Evolutionary conservation across 2,797 vertebrate species (phyloP).

Genomic region (Acestrorhynchus altus): DNA sequence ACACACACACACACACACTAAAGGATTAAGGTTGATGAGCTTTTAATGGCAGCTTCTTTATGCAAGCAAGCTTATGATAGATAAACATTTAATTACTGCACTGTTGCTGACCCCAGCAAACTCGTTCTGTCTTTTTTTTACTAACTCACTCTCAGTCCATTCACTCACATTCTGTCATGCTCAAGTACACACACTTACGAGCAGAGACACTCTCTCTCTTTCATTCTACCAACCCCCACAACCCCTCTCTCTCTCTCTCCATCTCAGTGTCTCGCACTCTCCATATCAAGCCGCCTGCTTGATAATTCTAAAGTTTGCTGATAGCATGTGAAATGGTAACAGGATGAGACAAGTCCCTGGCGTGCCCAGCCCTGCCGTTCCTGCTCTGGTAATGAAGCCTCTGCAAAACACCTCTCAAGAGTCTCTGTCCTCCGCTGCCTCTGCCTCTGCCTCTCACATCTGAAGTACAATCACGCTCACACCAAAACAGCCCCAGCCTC

Average conservation of each 20-base stretch:
- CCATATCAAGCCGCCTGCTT: neutral
- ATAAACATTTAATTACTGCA: slow-evolving; percentile 67
- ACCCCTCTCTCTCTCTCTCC: neutral
- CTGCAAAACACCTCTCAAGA: slow-evolving; percentile 34
- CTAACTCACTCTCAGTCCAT: slow-evolving; percentile 3
- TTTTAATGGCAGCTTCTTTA: slow-evolving; percentile 35
- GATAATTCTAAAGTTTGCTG: slow-evolving; percentile 30
- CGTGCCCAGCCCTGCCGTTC: slow-evolving; percentile 19
- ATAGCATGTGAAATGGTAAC: slow-evolving; percentile 27
- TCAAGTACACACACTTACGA: slow-evolving; percentile 21
- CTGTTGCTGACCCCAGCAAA: slow-evolving; percentile 56
- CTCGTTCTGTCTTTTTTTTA: slow-evolving; percentile 29
- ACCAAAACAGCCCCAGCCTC: slow-evolving; percentile 40
- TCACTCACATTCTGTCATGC: slow-evolving; percentile 37
- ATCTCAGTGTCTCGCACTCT: neutral
- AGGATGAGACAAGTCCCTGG: slow-evolving; percentile 34
- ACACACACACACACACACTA: too few species aligned
- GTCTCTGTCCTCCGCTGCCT: slow-evolving; percentile 22
- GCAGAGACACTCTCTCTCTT: neutral
- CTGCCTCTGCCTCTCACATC: slow-evolving; percentile 20
- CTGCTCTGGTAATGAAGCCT: slow-evolving; percentile 48
- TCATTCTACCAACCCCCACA: neutral
- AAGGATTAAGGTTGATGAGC: too few species aligned
- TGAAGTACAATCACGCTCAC: slow-evolving; percentile 22
- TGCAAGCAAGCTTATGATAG: slow-evolving; percentile 58